Base-by-base conservation (phyloP, 1,140 invertebrate genomes). In the Temnothorax curvispinosus region DNA sequence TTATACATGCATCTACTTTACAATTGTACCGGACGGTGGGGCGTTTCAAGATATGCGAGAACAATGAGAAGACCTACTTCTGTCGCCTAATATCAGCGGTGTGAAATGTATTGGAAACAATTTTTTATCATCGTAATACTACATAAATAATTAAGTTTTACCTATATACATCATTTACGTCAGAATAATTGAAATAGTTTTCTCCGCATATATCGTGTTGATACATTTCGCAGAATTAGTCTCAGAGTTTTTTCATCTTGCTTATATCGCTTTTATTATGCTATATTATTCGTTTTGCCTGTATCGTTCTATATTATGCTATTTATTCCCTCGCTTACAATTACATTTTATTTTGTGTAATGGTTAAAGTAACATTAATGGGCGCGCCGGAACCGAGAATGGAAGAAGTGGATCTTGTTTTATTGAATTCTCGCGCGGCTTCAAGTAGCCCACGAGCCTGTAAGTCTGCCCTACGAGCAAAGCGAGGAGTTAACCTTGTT, bases 401-500 rank as follows among this genome's bases (percentile, higher is more conserved):
- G 18, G 27, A 75, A 75, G 41, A 50, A 84, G 74, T 75, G 15
- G 41, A 84, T 84, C 41, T 38, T 41, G 41, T 58, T 82, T 82
- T 74, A 84, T 62, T 7, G 38, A 75, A 41, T 50, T 62, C 56
- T 47, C 21, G 6, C 13, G 52, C 15, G 27, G 27, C 18, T 41
- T 35, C 7, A 35, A 72, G 11, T 58, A 47, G 18, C 38, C n/a
- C 77, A 32, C 35, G 32, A 65, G 35, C 8, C 35, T n/a, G n/a
- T 41, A 27, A 27, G 32, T 60, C 54, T 15, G 9, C 0, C 41
- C 6, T 5, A 41, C 54, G 71, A 71, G 41, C 32, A 50, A 84
- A 84, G 75, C 69, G 69, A 50, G 41, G 9, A 41, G 27, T 38
- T 74, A 84, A 84, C 5, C 41, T 84, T 47, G 80, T 84, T 84